phyloP scores from a whole-genome alignment of 1,140 invertebrate genomes.

The Caenorhabditis remanei region DNA sequence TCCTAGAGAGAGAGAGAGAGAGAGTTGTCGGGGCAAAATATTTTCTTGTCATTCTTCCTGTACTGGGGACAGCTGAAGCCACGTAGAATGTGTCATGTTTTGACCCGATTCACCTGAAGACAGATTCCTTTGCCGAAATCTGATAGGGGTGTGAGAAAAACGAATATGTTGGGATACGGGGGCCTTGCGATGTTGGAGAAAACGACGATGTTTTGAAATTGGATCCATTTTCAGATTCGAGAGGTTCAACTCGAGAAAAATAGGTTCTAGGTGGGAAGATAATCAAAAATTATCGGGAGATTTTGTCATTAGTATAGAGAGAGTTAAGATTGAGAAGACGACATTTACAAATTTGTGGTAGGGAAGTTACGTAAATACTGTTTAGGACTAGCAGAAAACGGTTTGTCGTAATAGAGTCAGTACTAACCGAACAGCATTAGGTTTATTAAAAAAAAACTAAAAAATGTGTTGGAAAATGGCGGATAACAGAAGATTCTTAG shows the following conservation, averaged over 20 bases:
- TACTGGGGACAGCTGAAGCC: slow-evolving; percentile 19
- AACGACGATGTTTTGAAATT: slow-evolving; percentile 39
- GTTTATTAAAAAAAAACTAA: too few relatives aligned
- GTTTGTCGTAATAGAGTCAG: too few relatives aligned
- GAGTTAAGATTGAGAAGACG: too few relatives aligned
- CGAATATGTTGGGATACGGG: neutral
- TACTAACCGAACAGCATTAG: too few relatives aligned
- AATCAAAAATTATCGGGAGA: neutral
- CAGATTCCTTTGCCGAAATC: slow-evolving; percentile 12
- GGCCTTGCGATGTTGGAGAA: neutral
- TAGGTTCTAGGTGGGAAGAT: neutral
- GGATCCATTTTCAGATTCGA: slow-evolving; percentile 27
- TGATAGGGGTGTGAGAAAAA: slow-evolving; percentile 41
- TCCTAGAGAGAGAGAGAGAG: neutral
- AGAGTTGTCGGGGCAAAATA: slow-evolving; percentile 23
- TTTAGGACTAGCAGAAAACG: too few relatives aligned
- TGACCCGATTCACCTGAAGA: slow-evolving; percentile 16
- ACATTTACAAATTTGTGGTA: too few relatives aligned
- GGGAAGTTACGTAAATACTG: too few relatives aligned
- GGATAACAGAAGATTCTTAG: too few relatives aligned
- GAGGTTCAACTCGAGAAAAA: neutral
- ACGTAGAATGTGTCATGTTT: slow-evolving; percentile 43
- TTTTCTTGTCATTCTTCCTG: slow-evolving; percentile 31
- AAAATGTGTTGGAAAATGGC: too few relatives aligned
- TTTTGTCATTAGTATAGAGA: neutral